Evolutionary conservation across 2,888 invertebrate species (phyloP), one percentile per base, ranked within the genome.

Genomic region (Leptarthrus brevirostris): DNA sequence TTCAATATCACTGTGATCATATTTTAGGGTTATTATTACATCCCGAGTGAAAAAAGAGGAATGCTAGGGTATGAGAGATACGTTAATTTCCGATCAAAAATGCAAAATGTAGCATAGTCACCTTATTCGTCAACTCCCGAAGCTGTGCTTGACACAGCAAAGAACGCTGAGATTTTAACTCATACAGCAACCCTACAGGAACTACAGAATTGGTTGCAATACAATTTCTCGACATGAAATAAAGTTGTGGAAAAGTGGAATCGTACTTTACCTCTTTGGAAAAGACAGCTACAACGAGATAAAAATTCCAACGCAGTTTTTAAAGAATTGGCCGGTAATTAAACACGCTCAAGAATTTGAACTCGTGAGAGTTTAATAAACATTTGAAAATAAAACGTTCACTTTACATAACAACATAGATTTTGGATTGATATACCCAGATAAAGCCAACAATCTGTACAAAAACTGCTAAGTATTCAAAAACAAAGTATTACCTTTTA

Each of bases 11-110:
- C n/a, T n/a, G n/a, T n/a, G n/a, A n/a, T n/a, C n/a, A n/a, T 56
- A 56, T 24, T 56, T 22, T 30, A 56, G 56, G 56, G 24, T 56
- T 56, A 30, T 56, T 56, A 56, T 56, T 56, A 56, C 10, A 56
- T 56, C 10, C 56, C 56, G n/a, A 30, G 56, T 12, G 56, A 56
- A 24, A 56, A 56, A 56, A 56, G 24, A 56, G 24, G 56, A 56
- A 56, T 56, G 24, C 56, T 26, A 56, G 56, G 14, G 56, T 56
- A 56, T 24, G 30, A 56, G 2, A 56, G 3, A 56, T 56, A 56
- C 3, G 24, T 24, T 56, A 56, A 56, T 47, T 47, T 3, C 47
- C 47, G 47, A 47, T 47, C 47, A 47, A 47, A 47, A 47, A 3
- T 47, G 12, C 3, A 12, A 47, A 47, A 47, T 6, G 47, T 47